Percentiles rank a stretch among this genome's conserved stretches.
Evolutionary conservation across 2,113 vertebrate species (phyloP).

Genomic region (Oncorhynchus masou): DNA sequence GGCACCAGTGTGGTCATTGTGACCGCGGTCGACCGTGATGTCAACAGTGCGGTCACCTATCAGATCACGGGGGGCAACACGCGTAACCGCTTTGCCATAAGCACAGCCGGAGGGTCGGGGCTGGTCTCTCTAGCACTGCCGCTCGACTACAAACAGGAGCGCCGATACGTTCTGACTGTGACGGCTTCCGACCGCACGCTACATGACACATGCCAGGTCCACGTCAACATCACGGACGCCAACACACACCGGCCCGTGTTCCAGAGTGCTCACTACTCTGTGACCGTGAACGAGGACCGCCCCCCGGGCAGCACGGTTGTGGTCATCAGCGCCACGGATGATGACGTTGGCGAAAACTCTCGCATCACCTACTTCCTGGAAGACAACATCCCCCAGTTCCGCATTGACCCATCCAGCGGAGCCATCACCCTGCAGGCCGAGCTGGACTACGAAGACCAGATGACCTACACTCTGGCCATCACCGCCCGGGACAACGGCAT

Average conservation of each 20-base stretch:
- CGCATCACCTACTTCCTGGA: constrained; percentile 93
- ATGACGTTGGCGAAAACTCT: constrained; percentile 95
- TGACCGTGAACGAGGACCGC: constrained; percentile 90
- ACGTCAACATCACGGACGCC: constrained; percentile 96
- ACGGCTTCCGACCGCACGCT: constrained; percentile 94
- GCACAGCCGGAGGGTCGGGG: constrained; percentile 87
- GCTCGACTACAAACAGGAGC: constrained; percentile 96
- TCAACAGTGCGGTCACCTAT: constrained; percentile 95
- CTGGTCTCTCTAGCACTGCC: constrained; percentile 91
- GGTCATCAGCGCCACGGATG: constrained; percentile 94
- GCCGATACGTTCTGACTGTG: constrained; percentile 90
- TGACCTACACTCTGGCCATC: constrained; percentile 94
- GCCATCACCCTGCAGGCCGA: constrained; percentile 92
- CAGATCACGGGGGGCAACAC: constrained; percentile 97
- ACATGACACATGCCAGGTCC: constrained; percentile 92
- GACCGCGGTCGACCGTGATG: constrained; percentile 91
- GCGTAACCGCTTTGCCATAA: constrained; percentile 94
- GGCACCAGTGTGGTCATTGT: constrained; percentile 92
- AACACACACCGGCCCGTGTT: constrained; percentile 96
- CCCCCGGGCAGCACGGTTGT: constrained; percentile 92
- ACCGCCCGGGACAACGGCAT: constrained; percentile 97
- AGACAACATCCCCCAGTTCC: constrained; percentile 95
- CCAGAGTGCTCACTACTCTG: constrained; percentile 94
- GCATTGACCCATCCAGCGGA: constrained; percentile 85
- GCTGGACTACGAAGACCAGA: constrained; percentile 97